Evolutionary conservation across 2,113 vertebrate species (phyloP).

Genomic region (Proterorhinus semilunaris): DNA sequence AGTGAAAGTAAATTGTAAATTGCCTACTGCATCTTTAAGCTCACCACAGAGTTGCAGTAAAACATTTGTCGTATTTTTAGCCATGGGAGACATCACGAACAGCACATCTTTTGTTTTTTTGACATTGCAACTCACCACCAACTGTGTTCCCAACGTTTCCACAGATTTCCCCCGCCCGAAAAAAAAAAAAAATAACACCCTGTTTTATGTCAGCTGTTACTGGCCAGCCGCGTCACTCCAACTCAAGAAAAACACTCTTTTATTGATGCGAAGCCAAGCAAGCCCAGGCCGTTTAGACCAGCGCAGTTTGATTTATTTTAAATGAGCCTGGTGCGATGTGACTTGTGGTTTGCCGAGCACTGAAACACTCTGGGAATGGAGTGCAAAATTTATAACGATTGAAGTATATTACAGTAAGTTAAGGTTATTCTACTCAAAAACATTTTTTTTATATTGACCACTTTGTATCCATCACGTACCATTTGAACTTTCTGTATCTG

Average conservation of each 20-base stretch:
- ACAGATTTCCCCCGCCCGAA: not conserved
- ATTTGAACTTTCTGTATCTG: too few relatives aligned
- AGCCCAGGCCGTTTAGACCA: not conserved
- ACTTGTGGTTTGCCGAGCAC: slow-evolving; percentile 11
- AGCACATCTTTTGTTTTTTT: not conserved
- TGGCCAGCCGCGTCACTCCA: not conserved
- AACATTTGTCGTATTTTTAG: not conserved
- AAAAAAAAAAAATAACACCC: slow-evolving; percentile 2
- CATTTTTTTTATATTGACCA: not conserved
- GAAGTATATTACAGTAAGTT: too few relatives aligned
- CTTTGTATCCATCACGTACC: too few relatives aligned
- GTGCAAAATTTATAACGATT: not conserved
- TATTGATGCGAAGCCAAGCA: not conserved
- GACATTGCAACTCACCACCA: slow-evolving; percentile 2
- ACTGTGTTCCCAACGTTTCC: not conserved
- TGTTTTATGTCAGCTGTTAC: slow-evolving; percentile 21
- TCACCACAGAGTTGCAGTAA: not conserved
- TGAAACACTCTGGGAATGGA: slow-evolving; percentile 5
- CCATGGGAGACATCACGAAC: not conserved
- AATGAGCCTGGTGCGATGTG: slow-evolving; percentile 10
- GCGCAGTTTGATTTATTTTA: slow-evolving; percentile 22
- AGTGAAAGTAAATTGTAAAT: slow-evolving; percentile 2
- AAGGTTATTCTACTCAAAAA: not conserved
- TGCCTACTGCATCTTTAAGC: not conserved
- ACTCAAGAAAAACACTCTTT: not conserved